Conservation (phyloP, 2,888 invertebrate species). For the Trissonchulus sp. region DNA sequence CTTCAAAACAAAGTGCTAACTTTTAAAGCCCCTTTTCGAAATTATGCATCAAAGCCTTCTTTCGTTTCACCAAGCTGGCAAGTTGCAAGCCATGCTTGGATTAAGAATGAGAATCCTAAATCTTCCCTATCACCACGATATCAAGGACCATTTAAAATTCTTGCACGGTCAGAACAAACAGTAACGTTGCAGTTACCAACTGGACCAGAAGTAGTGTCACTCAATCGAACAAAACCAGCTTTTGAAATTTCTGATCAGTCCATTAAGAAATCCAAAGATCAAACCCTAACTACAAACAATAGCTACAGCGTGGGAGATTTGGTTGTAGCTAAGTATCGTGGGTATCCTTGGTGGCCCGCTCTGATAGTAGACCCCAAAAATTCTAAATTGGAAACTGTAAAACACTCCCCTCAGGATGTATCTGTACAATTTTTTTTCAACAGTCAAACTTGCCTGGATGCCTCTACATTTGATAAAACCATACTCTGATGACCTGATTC, state of each 20-base stretch:
- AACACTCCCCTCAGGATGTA: neutral
- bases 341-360: neutral
- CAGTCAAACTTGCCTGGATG: neutral
- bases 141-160: neutral
- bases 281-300: too few relatives aligned
- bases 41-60: neutral
- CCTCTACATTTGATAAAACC: neutral
- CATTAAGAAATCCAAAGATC: neutral
- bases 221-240: neutral
- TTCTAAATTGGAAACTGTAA: neutral
- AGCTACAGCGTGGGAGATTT: neutral
- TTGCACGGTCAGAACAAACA: neutral
- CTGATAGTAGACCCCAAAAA: neutral
- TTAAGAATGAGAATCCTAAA: neutral
- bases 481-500: neutral
- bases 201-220: neutral
- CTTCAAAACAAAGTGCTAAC: neutral
- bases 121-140: neutral
- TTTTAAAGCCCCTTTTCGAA: neutral
- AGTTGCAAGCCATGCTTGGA: neutral
- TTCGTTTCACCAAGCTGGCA: neutral
- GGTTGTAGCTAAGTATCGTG: neutral
- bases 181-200: neutral
- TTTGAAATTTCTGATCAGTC: neutral
- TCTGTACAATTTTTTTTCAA: neutral